phyloP scores from a whole-genome alignment of 2,888 invertebrate species.

The Hydrotaea cyrtoneurina region DNA sequence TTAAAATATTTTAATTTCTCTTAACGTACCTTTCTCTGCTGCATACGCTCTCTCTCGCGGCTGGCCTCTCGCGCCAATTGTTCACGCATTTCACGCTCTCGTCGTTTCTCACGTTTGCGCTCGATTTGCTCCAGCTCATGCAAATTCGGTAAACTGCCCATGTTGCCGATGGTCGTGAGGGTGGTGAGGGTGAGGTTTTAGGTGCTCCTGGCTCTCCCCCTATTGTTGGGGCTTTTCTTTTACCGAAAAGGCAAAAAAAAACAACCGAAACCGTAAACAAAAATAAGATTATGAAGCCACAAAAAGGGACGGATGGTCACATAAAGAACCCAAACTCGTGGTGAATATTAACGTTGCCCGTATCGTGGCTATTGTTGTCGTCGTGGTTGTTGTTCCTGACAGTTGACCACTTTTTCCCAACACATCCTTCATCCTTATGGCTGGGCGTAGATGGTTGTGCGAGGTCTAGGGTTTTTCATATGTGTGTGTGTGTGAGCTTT shows the following conservation, averaged over 20 bases:
- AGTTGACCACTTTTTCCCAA: constrained; percentile 47
- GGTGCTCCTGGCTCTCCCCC: not conserved
- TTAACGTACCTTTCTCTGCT: constrained; percentile 76
- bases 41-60: constrained; percentile 77
- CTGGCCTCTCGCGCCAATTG: constrained; percentile 76
- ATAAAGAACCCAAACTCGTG: constrained; percentile 34
- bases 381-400: constrained; percentile 50
- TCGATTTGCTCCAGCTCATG: constrained; percentile 83
- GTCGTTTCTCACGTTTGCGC: constrained; percentile 78
- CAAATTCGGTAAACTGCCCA: constrained; percentile 86
- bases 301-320: constrained; percentile 56
- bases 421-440: not conserved
- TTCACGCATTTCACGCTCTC: constrained; percentile 75
- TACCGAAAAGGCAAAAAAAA: not conserved
- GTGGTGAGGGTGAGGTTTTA: constrained; percentile 21
- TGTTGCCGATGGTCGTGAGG: constrained; percentile 71
- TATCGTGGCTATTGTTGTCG: not conserved
- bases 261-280: not conserved
- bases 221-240: constrained; percentile 28
- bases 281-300: constrained; percentile 44
- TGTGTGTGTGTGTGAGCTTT: constrained; percentile 7
- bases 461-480: not conserved
- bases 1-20: too few relatives aligned
- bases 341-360: constrained; percentile 13
- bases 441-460: not conserved